Conservation (phyloP, 2,888 invertebrate genomes). For the Trypoxylon attenuatum region DNA sequence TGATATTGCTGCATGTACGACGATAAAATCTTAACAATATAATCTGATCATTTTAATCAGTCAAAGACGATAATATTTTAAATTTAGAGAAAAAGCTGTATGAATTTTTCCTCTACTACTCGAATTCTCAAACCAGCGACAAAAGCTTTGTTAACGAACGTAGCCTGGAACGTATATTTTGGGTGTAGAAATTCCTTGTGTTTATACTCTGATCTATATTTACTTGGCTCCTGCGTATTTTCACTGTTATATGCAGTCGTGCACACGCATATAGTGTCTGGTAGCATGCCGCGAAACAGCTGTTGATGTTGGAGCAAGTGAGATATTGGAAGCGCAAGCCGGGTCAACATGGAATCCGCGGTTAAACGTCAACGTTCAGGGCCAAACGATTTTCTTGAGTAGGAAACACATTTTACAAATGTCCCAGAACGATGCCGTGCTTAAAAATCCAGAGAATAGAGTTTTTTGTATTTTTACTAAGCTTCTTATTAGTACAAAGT, state of each 20-base stretch:
- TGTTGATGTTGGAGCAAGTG: slow-evolving; percentile 18
- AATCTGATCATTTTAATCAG: too few species aligned
- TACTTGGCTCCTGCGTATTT: slow-evolving; percentile 18
- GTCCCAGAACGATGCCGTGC: slow-evolving; percentile 55
- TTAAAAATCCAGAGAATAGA: slow-evolving; percentile 56
- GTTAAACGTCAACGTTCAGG: slow-evolving; percentile 33
- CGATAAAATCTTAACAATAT: too few species aligned
- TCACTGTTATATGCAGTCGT: not conserved
- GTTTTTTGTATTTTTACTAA: slow-evolving; percentile 55
- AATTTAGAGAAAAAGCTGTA: too few species aligned
- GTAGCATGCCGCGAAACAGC: slow-evolving; percentile 21
- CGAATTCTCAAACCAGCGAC: too few species aligned
- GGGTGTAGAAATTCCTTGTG: slow-evolving; percentile 6
- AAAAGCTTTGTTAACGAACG: too few species aligned
- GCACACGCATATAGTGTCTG: not conserved
- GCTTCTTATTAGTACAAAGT: slow-evolving; percentile 50
- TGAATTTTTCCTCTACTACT: too few species aligned
- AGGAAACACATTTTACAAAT: slow-evolving; percentile 45
- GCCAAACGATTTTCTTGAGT: slow-evolving; percentile 24
- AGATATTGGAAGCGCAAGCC: slow-evolving; percentile 32
- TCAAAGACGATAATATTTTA: too few species aligned
- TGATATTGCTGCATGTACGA: too few species aligned
- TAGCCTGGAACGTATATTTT: slow-evolving; percentile 10
- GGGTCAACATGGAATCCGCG: slow-evolving; percentile 46
- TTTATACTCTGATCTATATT: slow-evolving; percentile 30